Evolutionary conservation across 2,113 vertebrate species (phyloP).

Genomic region (Pygathrix nemaeus): DNA sequence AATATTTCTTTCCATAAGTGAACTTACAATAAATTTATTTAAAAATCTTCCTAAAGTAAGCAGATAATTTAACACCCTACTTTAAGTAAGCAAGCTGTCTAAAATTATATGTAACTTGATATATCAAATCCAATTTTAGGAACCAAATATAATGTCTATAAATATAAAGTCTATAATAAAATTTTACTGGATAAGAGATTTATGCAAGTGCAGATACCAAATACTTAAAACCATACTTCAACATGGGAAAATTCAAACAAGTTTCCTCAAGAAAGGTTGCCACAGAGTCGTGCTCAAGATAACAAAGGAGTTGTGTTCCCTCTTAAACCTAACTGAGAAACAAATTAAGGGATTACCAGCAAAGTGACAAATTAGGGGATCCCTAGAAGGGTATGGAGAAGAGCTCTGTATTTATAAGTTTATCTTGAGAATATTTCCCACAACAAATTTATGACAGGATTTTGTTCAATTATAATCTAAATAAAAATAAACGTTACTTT

Average conservation of each 20-base stretch:
- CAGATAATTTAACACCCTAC: neutral
- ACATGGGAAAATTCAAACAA: neutral
- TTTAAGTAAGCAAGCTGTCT: neutral
- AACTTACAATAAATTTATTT: neutral
- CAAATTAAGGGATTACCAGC: neutral
- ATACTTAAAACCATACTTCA: neutral
- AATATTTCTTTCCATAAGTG: neutral
- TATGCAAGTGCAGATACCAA: neutral
- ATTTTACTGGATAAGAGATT: neutral
- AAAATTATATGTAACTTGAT: neutral
- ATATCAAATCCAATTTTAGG: neutral
- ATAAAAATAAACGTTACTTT: neutral
- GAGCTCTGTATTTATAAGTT: neutral
- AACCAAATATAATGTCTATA: neutral
- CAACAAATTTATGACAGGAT: neutral
- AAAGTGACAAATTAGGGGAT: neutral
- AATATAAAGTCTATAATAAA: neutral
- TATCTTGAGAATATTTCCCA: neutral
- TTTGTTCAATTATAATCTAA: neutral
- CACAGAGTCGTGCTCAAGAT: too few species aligned
- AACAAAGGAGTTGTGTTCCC: neutral
- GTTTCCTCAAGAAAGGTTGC: neutral
- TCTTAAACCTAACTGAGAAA: neutral
- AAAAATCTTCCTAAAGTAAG: neutral
- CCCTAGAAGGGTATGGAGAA: neutral